Evolutionary conservation across 2,797 vertebrate genomes (phyloP).

Genomic region (Monodelphis domestica): DNA sequence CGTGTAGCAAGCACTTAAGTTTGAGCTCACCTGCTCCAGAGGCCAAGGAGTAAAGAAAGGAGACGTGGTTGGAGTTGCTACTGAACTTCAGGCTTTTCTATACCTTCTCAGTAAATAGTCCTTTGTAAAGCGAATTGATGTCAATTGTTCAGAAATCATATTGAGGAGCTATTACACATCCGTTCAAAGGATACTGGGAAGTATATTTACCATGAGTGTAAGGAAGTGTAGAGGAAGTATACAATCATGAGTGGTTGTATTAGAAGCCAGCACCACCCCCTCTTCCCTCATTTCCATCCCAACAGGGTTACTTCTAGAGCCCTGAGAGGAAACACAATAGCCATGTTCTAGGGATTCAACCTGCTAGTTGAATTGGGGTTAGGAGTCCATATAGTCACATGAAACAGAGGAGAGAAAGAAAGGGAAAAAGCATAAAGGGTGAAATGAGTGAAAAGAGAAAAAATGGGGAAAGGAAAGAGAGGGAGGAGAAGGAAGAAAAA

Average conservation of each 20-base stretch:
- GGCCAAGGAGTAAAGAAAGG: background rate
- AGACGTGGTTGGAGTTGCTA: background rate
- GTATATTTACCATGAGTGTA: no score
- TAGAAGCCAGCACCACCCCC: background rate
- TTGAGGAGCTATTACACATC: background rate
- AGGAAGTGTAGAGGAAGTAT: no score
- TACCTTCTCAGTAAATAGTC: background rate
- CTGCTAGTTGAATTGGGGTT: background rate
- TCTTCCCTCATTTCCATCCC: background rate
- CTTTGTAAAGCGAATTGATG: background rate
- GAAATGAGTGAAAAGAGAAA: background rate
- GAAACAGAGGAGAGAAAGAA: constrained; percentile 13
- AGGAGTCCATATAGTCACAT: constrained; percentile 8
- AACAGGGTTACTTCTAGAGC: background rate
- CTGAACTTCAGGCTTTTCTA: background rate
- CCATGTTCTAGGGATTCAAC: background rate
- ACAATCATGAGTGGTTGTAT: background rate
- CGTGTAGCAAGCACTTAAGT: background rate
- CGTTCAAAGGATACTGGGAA: background rate
- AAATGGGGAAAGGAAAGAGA: background rate
- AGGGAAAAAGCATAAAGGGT: background rate
- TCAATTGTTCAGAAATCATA: background rate
- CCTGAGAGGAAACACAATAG: background rate
- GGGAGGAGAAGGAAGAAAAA: background rate
- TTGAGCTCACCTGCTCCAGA: background rate